Conservation (phyloP, 2,113 vertebrate species). For the Corythoichthys intestinalis region DNA sequence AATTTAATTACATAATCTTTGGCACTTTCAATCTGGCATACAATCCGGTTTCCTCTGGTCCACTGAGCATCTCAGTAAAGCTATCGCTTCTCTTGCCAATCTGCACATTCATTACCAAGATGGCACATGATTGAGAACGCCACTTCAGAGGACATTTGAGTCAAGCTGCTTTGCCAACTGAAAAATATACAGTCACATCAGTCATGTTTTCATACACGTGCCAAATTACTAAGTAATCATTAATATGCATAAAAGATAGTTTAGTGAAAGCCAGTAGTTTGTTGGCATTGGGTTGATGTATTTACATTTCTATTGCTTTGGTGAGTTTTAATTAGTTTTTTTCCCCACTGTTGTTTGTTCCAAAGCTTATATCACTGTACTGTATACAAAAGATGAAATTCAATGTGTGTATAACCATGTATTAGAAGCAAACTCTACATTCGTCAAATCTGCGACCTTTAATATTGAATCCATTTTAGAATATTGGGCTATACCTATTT, state of each 20-base stretch:
- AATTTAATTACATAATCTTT: neutral
- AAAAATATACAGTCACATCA: neutral
- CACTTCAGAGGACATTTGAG: neutral
- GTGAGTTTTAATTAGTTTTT: neutral
- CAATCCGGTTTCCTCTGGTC: neutral
- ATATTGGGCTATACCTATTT: neutral
- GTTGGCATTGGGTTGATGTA: neutral
- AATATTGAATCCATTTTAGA: neutral
- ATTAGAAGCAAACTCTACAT: neutral
- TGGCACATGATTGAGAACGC: neutral
- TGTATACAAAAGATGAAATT: neutral
- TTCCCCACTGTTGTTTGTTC: neutral
- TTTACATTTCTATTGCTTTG: neutral
- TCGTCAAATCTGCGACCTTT: neutral
- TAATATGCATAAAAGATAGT: neutral
- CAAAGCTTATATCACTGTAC: neutral
- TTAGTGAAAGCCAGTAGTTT: neutral
- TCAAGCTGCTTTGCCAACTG: neutral
- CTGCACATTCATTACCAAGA: conserved; percentile 2
- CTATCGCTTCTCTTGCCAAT: neutral
- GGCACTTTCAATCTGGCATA: neutral
- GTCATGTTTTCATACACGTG: neutral
- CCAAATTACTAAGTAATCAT: neutral
- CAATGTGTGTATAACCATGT: neutral
- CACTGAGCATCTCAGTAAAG: conserved; percentile 4